Evolutionary conservation across 2,888 invertebrate genomes (phyloP).

Genomic region (Sympetrum striolatum): DNA sequence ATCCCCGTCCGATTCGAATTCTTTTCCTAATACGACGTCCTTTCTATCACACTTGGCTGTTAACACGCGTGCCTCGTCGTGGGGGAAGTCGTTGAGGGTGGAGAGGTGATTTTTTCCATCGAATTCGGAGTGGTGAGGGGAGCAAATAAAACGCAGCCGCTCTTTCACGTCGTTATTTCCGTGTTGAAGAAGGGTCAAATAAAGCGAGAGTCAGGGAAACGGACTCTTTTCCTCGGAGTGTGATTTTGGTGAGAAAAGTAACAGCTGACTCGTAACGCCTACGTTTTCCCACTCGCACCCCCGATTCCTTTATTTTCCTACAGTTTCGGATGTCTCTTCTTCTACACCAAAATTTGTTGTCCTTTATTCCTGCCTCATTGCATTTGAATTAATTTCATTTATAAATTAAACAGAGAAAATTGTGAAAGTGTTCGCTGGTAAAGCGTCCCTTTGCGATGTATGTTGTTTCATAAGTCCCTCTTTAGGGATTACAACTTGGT

Average conservation of each 20-base stretch:
- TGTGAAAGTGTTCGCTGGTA: too few relatives aligned
- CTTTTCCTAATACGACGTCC: not conserved
- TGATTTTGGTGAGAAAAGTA: conserved; percentile 13
- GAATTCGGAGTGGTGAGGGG: not conserved
- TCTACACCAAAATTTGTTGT: not conserved
- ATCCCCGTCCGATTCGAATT: not conserved
- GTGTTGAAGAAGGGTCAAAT: not conserved
- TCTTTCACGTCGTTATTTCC: conserved; percentile 16
- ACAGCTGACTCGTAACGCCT: conserved; percentile 11
- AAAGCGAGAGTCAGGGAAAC: not conserved
- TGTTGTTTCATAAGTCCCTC: too few relatives aligned
- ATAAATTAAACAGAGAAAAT: too few relatives aligned
- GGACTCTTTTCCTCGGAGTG: not conserved
- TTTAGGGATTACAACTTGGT: too few relatives aligned
- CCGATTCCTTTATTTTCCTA: not conserved
- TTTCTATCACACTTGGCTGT: not conserved
- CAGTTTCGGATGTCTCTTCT: not conserved
- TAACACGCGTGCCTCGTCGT: not conserved
- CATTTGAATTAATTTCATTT: too few relatives aligned
- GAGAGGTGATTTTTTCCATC: not conserved
- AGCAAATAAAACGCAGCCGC: conserved; percentile 31
- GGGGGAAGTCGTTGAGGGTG: not conserved
- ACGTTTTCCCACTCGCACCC: not conserved
- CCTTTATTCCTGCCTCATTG: not conserved
- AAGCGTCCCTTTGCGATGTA: too few relatives aligned